phyloP scores from a whole-genome alignment of 2,888 invertebrate species.

The Mylabris sibirica region DNA sequence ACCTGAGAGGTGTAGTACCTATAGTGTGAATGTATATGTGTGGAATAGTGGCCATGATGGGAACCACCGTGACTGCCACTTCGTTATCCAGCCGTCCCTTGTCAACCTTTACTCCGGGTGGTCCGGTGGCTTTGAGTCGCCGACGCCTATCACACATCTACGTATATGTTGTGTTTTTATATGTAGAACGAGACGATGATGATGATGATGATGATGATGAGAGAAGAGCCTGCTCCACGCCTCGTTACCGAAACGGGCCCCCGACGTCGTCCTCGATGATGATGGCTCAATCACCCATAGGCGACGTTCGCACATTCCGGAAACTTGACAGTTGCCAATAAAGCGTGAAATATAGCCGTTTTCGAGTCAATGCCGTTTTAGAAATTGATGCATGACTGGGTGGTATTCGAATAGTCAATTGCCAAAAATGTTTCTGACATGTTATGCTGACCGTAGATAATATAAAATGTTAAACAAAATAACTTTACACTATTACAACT shows the following conservation, averaged over 20 bases:
- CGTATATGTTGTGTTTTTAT: neutral
- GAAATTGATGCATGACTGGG: constrained; percentile 17
- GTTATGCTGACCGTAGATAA: constrained; percentile 4
- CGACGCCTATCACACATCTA: constrained; percentile 22
- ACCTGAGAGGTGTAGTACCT: constrained; percentile 25
- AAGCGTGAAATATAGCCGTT: constrained; percentile 51
- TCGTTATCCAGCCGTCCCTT: constrained; percentile 56
- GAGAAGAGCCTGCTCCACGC: constrained; percentile 50
- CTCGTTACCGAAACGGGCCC: constrained; percentile 53
- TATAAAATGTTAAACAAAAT: neutral
- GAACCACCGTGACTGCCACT: constrained; percentile 49
- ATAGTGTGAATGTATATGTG: neutral
- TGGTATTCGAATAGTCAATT: neutral
- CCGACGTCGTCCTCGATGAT: constrained; percentile 42
- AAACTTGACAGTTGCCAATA: constrained; percentile 48
- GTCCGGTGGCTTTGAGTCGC: constrained; percentile 35
- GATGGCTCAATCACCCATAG: constrained; percentile 56
- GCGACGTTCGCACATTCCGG: constrained; percentile 49
- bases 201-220: neutral
- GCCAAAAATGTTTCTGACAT: neutral
- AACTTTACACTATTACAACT: neutral
- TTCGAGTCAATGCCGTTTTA: constrained; percentile 35
- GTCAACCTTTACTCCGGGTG: constrained; percentile 51
- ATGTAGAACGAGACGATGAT: constrained; percentile 26
- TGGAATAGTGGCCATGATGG: constrained; percentile 29